These are phyloP conservation scores for Nematopogon swammerdamellus DNA, from an alignment of 2,888 invertebrate species.

Conservation along the genomic window DNA sequence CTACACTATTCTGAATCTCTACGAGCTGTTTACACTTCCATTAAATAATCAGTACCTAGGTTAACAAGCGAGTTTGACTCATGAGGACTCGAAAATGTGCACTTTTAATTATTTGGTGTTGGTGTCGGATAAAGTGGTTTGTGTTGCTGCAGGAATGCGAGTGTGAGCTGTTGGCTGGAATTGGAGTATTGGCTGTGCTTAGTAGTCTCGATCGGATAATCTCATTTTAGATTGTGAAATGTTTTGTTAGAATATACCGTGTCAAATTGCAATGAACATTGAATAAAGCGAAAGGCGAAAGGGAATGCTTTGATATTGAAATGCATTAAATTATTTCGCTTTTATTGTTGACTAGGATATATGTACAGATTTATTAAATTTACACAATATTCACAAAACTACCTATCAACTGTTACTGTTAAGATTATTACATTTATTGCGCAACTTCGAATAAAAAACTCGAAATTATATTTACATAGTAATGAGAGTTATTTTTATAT, in stretches of 20 bases:
- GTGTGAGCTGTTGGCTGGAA: no score
- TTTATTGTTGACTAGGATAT: background rate
- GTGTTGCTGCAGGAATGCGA: no score
- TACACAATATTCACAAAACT: background rate
- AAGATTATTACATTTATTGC: background rate
- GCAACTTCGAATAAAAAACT: background rate
- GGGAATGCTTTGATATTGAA: no score
- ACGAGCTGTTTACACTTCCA: background rate
- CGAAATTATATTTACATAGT: slow-evolving; percentile 1
- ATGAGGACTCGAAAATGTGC: background rate
- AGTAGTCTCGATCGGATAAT: no score
- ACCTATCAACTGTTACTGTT: background rate
- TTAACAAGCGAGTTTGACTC: no score
- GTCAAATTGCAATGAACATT: no score
- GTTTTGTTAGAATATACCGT: no score
- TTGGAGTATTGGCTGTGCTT: no score
- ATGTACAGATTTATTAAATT: background rate
- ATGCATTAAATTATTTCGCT: background rate
- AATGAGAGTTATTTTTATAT: slow-evolving; percentile 2
- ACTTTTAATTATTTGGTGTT: no score
- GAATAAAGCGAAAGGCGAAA: no score
- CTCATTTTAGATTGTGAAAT: no score
- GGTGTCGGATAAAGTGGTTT: no score
- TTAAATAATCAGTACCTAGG: background rate
- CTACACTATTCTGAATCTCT: background rate